Conservation (phyloP, 2,113 vertebrate species). For the Amblyornis subalaris region DNA sequence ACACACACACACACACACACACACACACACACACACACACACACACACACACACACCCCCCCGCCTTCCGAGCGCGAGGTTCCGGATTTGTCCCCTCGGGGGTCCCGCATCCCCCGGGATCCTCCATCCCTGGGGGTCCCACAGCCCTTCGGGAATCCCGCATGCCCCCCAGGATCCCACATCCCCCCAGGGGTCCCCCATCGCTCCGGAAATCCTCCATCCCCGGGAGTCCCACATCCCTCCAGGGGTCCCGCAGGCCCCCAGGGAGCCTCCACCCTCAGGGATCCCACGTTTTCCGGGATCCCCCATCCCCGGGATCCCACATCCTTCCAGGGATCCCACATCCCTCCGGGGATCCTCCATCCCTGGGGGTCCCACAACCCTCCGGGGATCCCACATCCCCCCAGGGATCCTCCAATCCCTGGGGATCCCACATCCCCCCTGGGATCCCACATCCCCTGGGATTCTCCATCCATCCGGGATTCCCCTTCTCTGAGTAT, state of each 20-base stretch:
- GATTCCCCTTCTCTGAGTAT: background rate
- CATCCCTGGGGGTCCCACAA: too few relatives aligned
- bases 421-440: background rate
- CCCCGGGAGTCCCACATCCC: background rate
- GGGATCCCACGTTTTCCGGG: background rate
- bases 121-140: background rate
- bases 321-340: background rate
- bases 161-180: background rate
- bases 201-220: background rate
- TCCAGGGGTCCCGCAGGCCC: background rate
- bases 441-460: background rate
- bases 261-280: background rate
- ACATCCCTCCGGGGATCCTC: background rate
- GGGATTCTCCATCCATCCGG: background rate
- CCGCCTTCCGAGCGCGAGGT: background rate
- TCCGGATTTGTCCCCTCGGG: background rate
- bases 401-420: background rate
- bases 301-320: background rate
- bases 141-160: fast-evolving
- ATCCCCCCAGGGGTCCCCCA: background rate
- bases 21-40: too few relatives aligned
- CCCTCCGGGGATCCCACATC: background rate
- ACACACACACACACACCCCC: too few relatives aligned
- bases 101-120: background rate
- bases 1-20: too few relatives aligned